phyloP scores from a whole-genome alignment of 2,113 vertebrate genomes.

The Mormoops blainvillei region DNA sequence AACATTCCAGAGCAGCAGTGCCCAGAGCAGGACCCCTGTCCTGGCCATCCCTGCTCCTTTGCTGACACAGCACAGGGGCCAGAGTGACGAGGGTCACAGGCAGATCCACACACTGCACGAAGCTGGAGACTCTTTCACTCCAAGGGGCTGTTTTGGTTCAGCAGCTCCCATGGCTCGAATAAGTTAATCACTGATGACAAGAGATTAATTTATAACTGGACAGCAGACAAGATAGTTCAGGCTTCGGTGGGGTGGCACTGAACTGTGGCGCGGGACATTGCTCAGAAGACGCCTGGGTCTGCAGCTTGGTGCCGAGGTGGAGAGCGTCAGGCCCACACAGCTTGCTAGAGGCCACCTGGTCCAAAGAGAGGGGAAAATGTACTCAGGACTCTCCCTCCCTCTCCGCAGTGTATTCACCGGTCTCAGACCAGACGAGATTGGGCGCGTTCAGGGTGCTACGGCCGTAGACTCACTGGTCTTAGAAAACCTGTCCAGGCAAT shows the following conservation, averaged over 20 bases:
- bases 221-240: conserved; percentile 73
- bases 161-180: conserved; percentile 52
- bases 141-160: conserved; percentile 72
- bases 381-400: neutral
- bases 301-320: conserved; percentile 15
- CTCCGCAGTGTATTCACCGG: neutral
- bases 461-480: too few species aligned
- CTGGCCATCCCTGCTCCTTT: neutral
- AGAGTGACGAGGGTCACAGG: conserved; percentile 41
- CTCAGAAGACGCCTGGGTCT: conserved; percentile 15
- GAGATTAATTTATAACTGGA: conserved; percentile 73
- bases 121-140: conserved; percentile 41
- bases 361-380: neutral
- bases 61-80: conserved; percentile 59
- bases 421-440: too few species aligned
- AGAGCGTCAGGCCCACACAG: neutral
- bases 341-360: neutral
- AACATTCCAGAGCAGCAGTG: neutral
- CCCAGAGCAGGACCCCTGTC: neutral
- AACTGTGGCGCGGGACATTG: conserved; percentile 48
- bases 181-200: conserved; percentile 76
- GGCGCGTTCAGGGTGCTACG: too few species aligned
- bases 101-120: neutral
- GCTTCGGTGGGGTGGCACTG: conserved; percentile 47
- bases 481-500: neutral